Base-by-base conservation (phyloP, 1,140 invertebrate species). In the Hyles vespertilio region DNA sequence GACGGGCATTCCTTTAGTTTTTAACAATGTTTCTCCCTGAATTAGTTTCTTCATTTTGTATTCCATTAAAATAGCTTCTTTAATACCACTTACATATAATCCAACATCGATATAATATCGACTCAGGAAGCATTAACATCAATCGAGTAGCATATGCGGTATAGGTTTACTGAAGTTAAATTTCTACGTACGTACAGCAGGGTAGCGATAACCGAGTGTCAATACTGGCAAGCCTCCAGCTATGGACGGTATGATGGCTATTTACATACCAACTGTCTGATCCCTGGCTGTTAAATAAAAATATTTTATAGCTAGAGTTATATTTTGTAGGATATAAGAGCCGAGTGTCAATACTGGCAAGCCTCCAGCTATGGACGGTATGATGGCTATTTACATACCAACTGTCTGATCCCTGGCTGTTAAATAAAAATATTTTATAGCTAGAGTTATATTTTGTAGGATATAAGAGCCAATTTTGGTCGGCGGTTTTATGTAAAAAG, bases 301-400 rank as follows among this genome's bases (percentile, higher is more conserved):
- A 4, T 22, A 22, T 22, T 22, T 22, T 22, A 22, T 22, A 22
- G 40, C 40, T 34, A 55, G 22, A 45, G 32, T 48, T 5, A 48
- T 48, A 48, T 48, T n/a, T 48, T 48, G 46, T 48, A 48, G 8
- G 22, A 22, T 22, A 22, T 22, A 22, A 2, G 22, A 22, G 22
- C 22, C 22, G n/a, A 80, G 61, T 78, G 79, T 84, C 78, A 77
- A 81, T 84, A 78, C 75, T 82, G 77, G 81, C 78, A 66, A 63
- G 56, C 59, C 67, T 78, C 79, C 79, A 82, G 70, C 73, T 66
- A 71, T 55, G 49, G 57, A 63, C 61, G 64, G 59, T 68, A 61
- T 67, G 47, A 54, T 43, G 44, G 51, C 54, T 75, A 77, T 79
- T 77, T 77, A 75, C 71, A 80, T 74, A 69, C 69, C 57, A 70